Conservation (phyloP, 2,888 invertebrate genomes). For the Athalia circularis region DNA sequence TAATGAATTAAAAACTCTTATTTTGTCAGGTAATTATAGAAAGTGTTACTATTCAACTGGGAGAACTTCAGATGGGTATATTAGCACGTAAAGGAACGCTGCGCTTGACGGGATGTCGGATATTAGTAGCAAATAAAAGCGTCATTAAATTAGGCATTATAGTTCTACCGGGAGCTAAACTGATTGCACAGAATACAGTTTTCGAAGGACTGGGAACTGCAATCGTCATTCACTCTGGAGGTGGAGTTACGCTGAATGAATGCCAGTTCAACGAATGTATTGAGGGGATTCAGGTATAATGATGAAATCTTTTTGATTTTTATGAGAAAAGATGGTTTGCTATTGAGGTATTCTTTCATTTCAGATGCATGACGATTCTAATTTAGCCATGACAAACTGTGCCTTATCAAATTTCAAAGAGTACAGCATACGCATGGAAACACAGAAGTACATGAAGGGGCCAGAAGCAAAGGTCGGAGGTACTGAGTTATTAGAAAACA, state of each 20-base stretch:
- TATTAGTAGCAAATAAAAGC: conserved; percentile 75
- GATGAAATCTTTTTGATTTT: conserved; percentile 28
- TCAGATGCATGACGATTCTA: conserved; percentile 74
- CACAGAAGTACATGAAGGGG: conserved; percentile 65
- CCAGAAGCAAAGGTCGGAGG: conserved; percentile 60
- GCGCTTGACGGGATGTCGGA: conserved; percentile 75
- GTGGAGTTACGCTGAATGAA: conserved; percentile 66
- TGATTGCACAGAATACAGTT: conserved; percentile 74
- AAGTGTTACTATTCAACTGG: conserved; percentile 76
- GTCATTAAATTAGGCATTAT: conserved; percentile 77
- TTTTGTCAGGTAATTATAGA: conserved; percentile 73
- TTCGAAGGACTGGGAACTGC: conserved; percentile 77
- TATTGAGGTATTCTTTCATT: conserved; percentile 53
- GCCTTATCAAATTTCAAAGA: conserved; percentile 73
- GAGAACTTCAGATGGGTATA: conserved; percentile 76
- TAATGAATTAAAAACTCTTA: background rate
- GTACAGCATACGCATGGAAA: conserved; percentile 76
- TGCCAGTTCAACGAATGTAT: conserved; percentile 70
- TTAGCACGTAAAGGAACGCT: conserved; percentile 75
- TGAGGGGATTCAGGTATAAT: conserved; percentile 67
- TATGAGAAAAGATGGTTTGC: conserved; percentile 34
- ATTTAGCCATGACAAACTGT: conserved; percentile 68
- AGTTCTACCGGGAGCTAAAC: conserved; percentile 72
- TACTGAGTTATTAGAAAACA: conserved; percentile 58
- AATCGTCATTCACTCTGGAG: conserved; percentile 70